Evolutionary conservation across 1,140 invertebrate genomes (phyloP).

Genomic region (Penaeus indicus): DNA sequence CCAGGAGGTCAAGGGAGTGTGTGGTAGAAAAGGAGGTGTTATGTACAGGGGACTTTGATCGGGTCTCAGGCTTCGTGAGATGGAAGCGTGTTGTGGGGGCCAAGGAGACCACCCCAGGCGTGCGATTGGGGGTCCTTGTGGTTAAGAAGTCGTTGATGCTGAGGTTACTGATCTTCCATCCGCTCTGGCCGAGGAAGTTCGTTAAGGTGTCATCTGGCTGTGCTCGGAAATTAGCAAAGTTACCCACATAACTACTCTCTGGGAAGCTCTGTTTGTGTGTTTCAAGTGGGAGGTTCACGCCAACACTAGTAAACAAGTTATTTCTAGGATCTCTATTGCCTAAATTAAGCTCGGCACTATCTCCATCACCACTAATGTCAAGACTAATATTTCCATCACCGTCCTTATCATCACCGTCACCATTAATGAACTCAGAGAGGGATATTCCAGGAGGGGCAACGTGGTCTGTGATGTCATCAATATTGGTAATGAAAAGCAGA

Average conservation of each 20-base stretch:
- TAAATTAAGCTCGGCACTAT: slow-evolving; percentile 3
- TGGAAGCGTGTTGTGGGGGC: not conserved
- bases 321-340: slow-evolving; percentile 6
- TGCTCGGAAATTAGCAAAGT: no score
- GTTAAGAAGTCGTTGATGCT: no score
- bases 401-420: not conserved
- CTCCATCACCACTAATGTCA: slow-evolving; percentile 10
- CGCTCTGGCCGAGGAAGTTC: no score
- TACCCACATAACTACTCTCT: not conserved
- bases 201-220: no score
- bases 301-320: not conserved
- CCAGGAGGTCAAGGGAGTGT: not conserved
- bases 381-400: not conserved
- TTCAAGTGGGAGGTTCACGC: not conserved
- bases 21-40: not conserved
- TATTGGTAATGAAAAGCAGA: not conserved
- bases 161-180: no score
- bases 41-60: not conserved
- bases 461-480: not conserved
- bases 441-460: slow-evolving; percentile 1
- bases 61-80: not conserved
- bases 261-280: not conserved
- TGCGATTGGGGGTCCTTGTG: no score
- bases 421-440: not conserved
- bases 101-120: no score